Percentiles rank a stretch among this genome's conserved stretches.
phyloP scores from a whole-genome alignment of 2,888 invertebrate genomes.

The Stramonita haemastoma region DNA sequence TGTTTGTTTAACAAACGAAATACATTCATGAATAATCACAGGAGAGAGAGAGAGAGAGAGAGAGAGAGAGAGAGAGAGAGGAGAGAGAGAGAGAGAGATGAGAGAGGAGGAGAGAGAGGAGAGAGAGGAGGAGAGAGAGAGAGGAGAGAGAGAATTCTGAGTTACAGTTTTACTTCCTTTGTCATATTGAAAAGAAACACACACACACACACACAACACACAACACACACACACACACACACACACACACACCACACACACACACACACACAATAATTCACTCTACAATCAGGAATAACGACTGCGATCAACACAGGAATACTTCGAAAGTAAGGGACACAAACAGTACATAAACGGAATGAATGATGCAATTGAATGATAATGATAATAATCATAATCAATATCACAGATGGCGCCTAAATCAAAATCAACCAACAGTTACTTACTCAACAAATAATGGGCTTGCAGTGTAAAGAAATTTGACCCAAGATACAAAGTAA shows the following conservation, averaged over 20 bases:
- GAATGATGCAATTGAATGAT: background rate
- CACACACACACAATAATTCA: background rate
- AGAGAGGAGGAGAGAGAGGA: background rate
- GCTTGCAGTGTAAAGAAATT: background rate
- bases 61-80: conserved; percentile 12
- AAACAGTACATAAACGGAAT: background rate
- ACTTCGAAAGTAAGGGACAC: background rate
- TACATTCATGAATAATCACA: too few species aligned
- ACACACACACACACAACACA: too few species aligned
- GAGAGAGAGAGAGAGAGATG: conserved; percentile 13
- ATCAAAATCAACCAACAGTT: background rate
- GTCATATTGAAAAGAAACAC: too few species aligned
- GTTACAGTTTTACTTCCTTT: too few species aligned
- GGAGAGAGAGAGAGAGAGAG: background rate
- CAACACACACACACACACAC: too few species aligned
- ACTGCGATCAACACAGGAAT: background rate
- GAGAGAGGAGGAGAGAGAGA: background rate
- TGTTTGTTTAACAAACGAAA: too few species aligned
- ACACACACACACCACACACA: too few species aligned
- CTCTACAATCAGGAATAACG: background rate
- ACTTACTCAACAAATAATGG: conserved; percentile 5
- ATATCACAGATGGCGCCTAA: conserved; percentile 40
- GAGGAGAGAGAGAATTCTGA: too few species aligned
- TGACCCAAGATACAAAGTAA: background rate
- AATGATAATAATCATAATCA: background rate